Percentiles rank a stretch among this genome's conserved stretches.
Conservation (phyloP, 2,113 vertebrate genomes). For the Cygnus atratus region DNA sequence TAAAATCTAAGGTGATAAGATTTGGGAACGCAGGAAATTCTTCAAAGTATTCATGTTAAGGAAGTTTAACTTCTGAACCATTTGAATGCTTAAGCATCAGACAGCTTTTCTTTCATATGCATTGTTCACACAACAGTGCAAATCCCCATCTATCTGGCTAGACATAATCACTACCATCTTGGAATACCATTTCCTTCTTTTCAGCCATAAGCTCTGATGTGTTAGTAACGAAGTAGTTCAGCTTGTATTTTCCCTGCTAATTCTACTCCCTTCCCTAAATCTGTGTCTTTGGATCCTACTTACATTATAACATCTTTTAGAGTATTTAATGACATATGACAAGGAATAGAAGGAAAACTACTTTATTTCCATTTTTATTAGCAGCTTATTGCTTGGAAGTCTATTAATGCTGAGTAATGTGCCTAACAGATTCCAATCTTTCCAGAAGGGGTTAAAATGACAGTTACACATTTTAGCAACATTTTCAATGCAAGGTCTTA, state of each 20-base stretch:
- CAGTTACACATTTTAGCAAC: neutral
- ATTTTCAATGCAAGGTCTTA: neutral
- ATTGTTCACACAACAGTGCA: slow-evolving; percentile 24
- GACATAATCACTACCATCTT: neutral
- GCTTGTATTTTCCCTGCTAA: neutral
- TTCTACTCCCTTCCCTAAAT: neutral
- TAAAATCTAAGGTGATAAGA: slow-evolving; percentile 49
- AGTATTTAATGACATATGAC: neutral
- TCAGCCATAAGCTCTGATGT: neutral
- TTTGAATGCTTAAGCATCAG: slow-evolving; percentile 31
- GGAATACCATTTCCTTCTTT: neutral
- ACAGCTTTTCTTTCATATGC: slow-evolving; percentile 18
- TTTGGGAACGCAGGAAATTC: slow-evolving; percentile 16
- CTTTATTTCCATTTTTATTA: slow-evolving; percentile 25
- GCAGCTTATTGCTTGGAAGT: neutral
- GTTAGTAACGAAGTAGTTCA: neutral
- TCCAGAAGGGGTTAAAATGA: neutral
- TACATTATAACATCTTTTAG: neutral
- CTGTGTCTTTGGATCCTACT: neutral
- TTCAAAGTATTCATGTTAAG: slow-evolving; percentile 34
- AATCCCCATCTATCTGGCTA: neutral
- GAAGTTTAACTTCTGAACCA: slow-evolving; percentile 23
- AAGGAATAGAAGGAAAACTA: neutral
- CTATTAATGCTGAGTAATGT: neutral
- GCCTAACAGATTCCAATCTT: neutral